phyloP scores from a whole-genome alignment of 2,888 invertebrate genomes.

The Ormyrus pomaceus region DNA sequence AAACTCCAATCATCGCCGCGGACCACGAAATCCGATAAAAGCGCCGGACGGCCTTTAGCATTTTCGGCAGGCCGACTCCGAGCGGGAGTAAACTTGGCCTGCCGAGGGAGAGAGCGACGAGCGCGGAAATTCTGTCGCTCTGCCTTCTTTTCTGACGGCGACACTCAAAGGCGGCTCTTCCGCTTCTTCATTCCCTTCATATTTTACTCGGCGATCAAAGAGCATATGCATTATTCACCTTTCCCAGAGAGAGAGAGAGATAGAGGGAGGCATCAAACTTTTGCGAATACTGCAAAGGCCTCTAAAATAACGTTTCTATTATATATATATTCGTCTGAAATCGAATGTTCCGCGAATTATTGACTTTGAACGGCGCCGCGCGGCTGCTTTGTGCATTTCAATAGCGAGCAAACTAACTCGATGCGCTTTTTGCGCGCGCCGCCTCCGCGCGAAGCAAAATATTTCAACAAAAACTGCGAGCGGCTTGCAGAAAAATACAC shows the following conservation, averaged over 20 bases:
- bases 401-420: too few relatives aligned
- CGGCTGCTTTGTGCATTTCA: too few relatives aligned
- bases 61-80: neutral
- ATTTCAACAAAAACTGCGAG: too few relatives aligned
- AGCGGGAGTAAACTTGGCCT: slow-evolving; percentile 1
- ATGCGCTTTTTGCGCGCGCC: too few relatives aligned
- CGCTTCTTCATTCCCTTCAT: slow-evolving; percentile 33
- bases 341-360: too few relatives aligned
- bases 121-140: neutral
- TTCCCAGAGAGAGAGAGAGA: neutral
- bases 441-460: too few relatives aligned
- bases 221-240: neutral
- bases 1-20: slow-evolving; percentile 65
- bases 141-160: slow-evolving; percentile 15
- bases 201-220: slow-evolving; percentile 41
- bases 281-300: too few relatives aligned
- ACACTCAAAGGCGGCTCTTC: slow-evolving; percentile 9
- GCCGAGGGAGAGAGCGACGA: neutral
- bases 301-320: too few relatives aligned
- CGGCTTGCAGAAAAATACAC: too few relatives aligned
- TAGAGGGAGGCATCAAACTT: too few relatives aligned
- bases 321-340: too few relatives aligned
- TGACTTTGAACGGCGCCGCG: too few relatives aligned
- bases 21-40: slow-evolving; percentile 66
- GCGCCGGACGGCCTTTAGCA: slow-evolving; percentile 35